Base-by-base conservation (phyloP, 2,888 invertebrate genomes). In the Melieria crassipennis region DNA sequence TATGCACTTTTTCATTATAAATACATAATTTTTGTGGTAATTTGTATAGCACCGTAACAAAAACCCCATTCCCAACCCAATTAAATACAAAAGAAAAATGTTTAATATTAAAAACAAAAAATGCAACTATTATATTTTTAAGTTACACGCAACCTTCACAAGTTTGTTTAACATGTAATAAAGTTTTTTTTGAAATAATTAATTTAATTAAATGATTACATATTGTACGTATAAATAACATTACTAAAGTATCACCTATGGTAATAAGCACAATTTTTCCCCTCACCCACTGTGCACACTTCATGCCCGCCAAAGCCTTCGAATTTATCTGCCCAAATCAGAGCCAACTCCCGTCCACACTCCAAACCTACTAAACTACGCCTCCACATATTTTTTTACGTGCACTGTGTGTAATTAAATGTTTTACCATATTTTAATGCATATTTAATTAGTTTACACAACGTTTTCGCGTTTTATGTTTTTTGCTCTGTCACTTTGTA, bases 31-130 rank as follows among this genome's bases (percentile, higher is more conserved):
- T 81, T 82, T 83, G 83, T 81, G 81, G 82, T 82, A 81, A 82
- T 82, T 81, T 82, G 82, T 82, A 82, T 81, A 81, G 83, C 82
- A 81, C 82, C 76, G 73, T 76, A 72, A 57, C 63, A 69, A 76
- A 71, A 58, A 69, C 45, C 65, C 68, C 67, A 66, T 56, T 52
- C 46, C n/a, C 57, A 57, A 57, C 10, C 9, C 16, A 10, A 13
- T 4, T 56, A 56, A 56, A 56, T 30, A 11, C 50, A 3, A 50
- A 9, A 50, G 2, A 66, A 56, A 66, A 56, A 46, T 66, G 62
- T 61, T 48, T 30, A 16, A 11, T 61, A 52, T 5, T 50, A 30
- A 57, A 47, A 55, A 65, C 46, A 48, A 48, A 58, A 48, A 57
- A 57, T 30, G 30, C 7, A n/a, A 61, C 7, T 16, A 16, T 60